phyloP scores from a whole-genome alignment of 1,140 invertebrate species.

The Pentalonia nigronervosa region DNA sequence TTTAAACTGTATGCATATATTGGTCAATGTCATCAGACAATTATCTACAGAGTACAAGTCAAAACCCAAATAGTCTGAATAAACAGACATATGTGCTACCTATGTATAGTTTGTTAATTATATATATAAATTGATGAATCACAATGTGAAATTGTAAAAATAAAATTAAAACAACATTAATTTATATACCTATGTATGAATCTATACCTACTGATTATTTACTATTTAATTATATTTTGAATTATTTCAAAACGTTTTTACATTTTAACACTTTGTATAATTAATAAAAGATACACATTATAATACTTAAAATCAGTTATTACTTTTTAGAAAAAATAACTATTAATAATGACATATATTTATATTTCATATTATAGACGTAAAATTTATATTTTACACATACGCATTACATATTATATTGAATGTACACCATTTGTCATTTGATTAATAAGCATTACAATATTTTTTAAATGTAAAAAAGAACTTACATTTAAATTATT shows the following conservation, averaged over 20 bases:
- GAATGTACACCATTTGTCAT: background rate
- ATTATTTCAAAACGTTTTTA: background rate
- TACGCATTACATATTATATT: background rate
- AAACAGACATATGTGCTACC: background rate
- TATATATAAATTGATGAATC: background rate
- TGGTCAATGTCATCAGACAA: conserved; percentile 11
- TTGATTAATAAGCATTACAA: background rate
- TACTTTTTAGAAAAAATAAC: background rate
- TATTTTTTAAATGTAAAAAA: background rate
- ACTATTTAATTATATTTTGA: background rate
- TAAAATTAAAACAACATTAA: background rate
- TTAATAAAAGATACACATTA: background rate
- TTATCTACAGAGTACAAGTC: background rate
- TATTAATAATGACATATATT: background rate
- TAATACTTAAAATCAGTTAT: background rate
- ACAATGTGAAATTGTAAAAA: background rate
- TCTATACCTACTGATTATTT: background rate
- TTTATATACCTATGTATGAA: background rate
- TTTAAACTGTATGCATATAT: background rate
- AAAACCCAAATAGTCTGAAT: background rate
- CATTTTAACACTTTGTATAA: background rate
- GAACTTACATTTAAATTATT: background rate
- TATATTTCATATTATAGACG: no score
- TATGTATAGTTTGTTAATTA: background rate
- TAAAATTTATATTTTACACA: no score